These are phyloP conservation scores for Oryzias woworae DNA, from an alignment of 2,113 vertebrate species.

Conservation along the genomic window DNA sequence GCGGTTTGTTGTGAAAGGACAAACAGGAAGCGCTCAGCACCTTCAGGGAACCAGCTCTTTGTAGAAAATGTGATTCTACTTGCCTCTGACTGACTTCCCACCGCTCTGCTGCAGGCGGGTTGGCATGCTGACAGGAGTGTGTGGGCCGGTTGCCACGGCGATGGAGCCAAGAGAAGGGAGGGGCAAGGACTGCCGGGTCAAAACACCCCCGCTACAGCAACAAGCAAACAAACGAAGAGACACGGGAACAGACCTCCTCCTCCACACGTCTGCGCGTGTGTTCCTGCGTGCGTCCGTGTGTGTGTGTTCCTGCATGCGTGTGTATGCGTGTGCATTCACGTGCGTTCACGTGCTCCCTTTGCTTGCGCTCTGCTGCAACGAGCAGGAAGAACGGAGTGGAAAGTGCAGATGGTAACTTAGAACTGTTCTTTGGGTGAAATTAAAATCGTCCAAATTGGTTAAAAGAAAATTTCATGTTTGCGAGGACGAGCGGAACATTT, in stretches of 20 bases:
- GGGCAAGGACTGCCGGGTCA: not conserved
- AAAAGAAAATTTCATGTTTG: too few species aligned
- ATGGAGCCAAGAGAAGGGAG: not conserved
- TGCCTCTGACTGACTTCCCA: constrained; percentile 3
- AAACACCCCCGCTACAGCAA: not conserved
- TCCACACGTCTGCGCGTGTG: not conserved
- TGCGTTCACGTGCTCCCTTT: too few species aligned
- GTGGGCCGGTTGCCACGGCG: constrained; percentile 45
- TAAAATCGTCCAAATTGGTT: too few species aligned
- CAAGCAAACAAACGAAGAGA: constrained; percentile 13
- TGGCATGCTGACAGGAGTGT: constrained; percentile 32
- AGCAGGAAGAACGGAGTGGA: too few species aligned
- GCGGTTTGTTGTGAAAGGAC: constrained; percentile 2
- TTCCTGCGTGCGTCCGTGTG: not conserved
- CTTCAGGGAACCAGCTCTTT: not conserved
- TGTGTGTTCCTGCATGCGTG: not conserved
- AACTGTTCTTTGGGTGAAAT: too few species aligned
- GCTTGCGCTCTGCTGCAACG: not conserved
- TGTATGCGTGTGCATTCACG: too few species aligned
- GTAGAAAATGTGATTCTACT: not conserved
- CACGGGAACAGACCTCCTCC: constrained; percentile 13
- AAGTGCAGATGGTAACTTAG: too few species aligned
- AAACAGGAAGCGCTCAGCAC: not conserved
- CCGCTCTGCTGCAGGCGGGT: constrained; percentile 14
- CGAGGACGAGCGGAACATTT: too few species aligned